Percentiles rank a stretch among this genome's conserved stretches.
Conservation (phyloP, 1,140 invertebrate genomes). For the Monomorium pharaonis region DNA sequence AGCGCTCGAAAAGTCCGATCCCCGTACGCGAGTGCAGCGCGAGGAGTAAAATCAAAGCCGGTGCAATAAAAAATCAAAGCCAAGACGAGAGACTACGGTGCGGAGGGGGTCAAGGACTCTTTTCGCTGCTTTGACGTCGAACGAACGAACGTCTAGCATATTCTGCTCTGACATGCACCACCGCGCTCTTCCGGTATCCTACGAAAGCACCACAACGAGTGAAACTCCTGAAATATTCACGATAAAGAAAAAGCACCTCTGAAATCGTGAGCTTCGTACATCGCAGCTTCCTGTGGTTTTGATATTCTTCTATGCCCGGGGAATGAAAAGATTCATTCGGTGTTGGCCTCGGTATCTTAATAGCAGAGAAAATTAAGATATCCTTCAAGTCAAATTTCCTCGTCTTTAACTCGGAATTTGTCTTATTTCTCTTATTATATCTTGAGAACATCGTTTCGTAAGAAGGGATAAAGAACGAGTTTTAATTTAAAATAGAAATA, state of each 20-base stretch:
- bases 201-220: constrained; percentile 41
- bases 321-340: constrained; percentile 22
- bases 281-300: constrained; percentile 25
- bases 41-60: constrained; percentile 38
- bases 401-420: neutral
- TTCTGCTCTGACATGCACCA: constrained; percentile 7
- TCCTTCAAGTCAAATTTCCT: neutral
- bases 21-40: neutral
- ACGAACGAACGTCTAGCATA: constrained; percentile 39
- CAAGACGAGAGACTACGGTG: neutral
- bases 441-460: neutral
- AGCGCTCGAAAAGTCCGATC: constrained; percentile 38
- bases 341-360: neutral
- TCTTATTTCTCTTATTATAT: neutral
- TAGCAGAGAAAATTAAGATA: constrained; percentile 7
- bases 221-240: constrained; percentile 61
- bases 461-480: neutral
- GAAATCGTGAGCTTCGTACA: constrained; percentile 8
- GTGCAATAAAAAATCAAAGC: constrained; percentile 53
- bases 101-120: constrained; percentile 19
- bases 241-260: constrained; percentile 37
- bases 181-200: constrained; percentile 44
- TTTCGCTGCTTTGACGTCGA: constrained; percentile 42
- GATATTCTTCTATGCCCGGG: neutral
- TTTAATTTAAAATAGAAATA: neutral